Evolutionary conservation across 2,113 vertebrate species (phyloP), one percentile per base, ranked within the genome.

Genomic region (Scatophagus argus): DNA sequence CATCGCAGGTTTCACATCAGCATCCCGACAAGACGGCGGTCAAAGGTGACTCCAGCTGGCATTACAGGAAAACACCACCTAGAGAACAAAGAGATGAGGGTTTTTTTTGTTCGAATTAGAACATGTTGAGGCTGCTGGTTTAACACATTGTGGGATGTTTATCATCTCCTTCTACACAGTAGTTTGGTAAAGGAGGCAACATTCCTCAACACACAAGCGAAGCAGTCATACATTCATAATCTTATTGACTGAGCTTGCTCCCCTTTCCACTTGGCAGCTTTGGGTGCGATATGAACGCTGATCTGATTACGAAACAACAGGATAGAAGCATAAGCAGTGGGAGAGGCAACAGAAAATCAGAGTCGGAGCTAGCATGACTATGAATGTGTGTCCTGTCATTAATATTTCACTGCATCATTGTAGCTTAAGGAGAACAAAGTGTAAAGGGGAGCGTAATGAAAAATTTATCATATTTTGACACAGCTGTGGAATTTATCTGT

Each of bases 371-470:
- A 74, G 78, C 43, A 63, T 27, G 44, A 56, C 71, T 52, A 71
- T 85, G 82, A 86, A 87, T 84, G 87, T 91, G 85, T 89, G 81
- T 86, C 83, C 81, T 77, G 76, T 79, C 88, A 89, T 95, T 91
- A 93, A 94, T 93, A 91, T 95, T 93, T 93, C 82, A 94, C 86
- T 85, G 84, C 79, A 85, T 87, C 76, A 87, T 79, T 74, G 83
- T 79, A 84, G 79, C 83, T 78, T 86, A 91, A 80, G 69, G 75
- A 89, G 82, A 89, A 92, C 87, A 92, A 87, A 89, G 87, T 73
- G 83, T 87, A 90, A 88, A 93, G 84, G 78, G 82, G 79, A 85
- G 84, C 52, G 8, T 70, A 77, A 93, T 93, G 86, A 94, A 94
- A 93, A 87, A 91, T 93, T 52, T 19, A 94, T 89, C 70, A 74